Evolutionary conservation across 1,140 invertebrate genomes (phyloP).

Genomic region (Drosophila azteca): DNA sequence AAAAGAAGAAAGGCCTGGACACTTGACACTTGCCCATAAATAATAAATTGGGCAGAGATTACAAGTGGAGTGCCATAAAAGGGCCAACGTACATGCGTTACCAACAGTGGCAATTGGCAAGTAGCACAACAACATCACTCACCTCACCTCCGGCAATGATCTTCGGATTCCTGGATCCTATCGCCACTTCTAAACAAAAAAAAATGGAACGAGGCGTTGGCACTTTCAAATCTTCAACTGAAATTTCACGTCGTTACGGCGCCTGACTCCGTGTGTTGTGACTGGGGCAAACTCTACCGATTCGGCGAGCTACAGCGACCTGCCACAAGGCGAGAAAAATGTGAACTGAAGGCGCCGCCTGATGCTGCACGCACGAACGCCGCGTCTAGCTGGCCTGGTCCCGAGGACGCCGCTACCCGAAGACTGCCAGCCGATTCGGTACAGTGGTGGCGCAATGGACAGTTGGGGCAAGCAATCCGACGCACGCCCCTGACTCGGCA

Average conservation of each 20-base stretch:
- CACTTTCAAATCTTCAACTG: conserved; percentile 42
- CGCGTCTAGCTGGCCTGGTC: conserved; percentile 1
- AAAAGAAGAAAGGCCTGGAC: neutral
- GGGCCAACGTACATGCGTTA: no score
- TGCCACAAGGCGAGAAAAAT: conserved; percentile 56
- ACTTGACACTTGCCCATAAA: conserved; percentile 31
- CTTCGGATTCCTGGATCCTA: conserved; percentile 1
- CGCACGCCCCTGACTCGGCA: no score
- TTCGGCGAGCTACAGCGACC: conserved; percentile 24
- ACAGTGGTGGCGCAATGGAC: no score
- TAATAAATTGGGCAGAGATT: conserved; percentile 27
- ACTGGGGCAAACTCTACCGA: neutral
- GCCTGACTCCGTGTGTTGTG: neutral
- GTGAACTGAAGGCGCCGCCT: conserved; percentile 42
- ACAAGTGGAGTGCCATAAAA: neutral
- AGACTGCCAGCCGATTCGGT: no score
- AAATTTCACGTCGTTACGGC: conserved; percentile 21
- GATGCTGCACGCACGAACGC: conserved; percentile 25
- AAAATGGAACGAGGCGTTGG: neutral
- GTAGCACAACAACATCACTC: no score
- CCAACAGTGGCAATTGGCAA: no score
- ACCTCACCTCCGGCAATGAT: conserved; percentile 28
- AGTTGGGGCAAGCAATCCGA: no score
- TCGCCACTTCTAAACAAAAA: no score
- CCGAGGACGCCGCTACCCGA: no score